Conservation (phyloP, 1,140 invertebrate species). For the Pogonomyrmex californicus region DNA sequence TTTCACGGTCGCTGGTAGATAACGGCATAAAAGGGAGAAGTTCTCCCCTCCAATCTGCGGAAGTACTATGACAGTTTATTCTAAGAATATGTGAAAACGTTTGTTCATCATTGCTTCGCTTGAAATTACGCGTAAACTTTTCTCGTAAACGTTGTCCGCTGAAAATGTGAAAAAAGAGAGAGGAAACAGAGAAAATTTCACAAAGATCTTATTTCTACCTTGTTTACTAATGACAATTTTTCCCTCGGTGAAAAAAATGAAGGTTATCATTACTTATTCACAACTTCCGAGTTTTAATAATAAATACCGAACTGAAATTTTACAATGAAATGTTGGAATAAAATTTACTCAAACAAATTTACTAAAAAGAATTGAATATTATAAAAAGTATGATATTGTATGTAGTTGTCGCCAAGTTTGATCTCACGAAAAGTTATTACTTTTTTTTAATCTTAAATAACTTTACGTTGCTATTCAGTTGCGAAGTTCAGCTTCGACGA, state of each 20-base stretch:
- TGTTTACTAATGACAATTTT: background rate
- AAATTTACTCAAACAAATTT: background rate
- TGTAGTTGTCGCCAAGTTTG: background rate
- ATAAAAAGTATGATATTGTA: background rate
- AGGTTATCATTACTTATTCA: background rate
- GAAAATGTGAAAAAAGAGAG: background rate
- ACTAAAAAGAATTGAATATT: background rate
- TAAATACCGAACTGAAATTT: background rate
- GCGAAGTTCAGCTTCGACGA: background rate
- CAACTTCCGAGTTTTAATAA: background rate
- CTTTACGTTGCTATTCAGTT: background rate
- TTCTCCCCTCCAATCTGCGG: background rate
- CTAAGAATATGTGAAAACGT: slow-evolving; percentile 4
- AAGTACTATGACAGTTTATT: background rate
- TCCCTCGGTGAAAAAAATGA: background rate
- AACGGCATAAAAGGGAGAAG: slow-evolving; percentile 42
- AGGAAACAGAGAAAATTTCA: background rate
- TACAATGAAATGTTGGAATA: background rate
- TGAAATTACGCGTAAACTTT: slow-evolving; percentile 16
- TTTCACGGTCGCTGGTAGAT: slow-evolving; percentile 28
- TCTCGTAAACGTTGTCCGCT: background rate
- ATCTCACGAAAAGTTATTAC: background rate
- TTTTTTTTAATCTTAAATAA: slow-evolving; percentile 7
- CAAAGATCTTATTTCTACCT: background rate
- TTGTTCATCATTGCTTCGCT: background rate